These are phyloP conservation scores for Pseudobourletiella spinata DNA, from an alignment of 1,140 invertebrate genomes.

Conservation along the genomic window DNA sequence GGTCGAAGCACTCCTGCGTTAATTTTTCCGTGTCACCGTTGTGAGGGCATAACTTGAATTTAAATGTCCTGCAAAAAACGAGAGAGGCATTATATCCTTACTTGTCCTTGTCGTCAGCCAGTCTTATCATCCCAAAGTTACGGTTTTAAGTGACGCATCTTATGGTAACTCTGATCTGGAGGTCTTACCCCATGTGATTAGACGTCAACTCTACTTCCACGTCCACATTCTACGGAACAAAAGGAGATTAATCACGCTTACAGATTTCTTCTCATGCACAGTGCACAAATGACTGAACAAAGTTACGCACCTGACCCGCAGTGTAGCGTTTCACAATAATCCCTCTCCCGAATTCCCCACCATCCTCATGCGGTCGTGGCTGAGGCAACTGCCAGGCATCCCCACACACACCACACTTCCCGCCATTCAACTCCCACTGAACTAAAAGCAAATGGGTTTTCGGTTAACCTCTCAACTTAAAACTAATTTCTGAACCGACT, in stretches of 20 bases:
- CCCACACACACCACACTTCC: conserved; percentile 79
- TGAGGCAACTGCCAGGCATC: conserved; percentile 62
- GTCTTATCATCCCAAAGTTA: no score
- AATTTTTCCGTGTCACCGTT: conserved; percentile 67
- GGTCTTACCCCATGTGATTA: conserved; percentile 78
- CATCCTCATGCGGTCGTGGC: conserved; percentile 76
- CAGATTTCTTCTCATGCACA: background rate
- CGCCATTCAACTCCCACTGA: conserved; percentile 75
- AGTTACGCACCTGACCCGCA: conserved; percentile 56
- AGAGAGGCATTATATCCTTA: no score
- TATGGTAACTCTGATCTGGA: no score
- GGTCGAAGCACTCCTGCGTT: conserved; percentile 70
- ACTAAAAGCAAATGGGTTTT: conserved; percentile 49
- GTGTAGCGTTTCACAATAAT: conserved; percentile 71
- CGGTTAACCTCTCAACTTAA: no score
- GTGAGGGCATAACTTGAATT: conserved; percentile 39
- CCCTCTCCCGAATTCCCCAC: conserved; percentile 73
- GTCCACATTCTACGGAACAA: conserved; percentile 56
- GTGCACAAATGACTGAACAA: background rate
- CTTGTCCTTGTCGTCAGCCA: no score
- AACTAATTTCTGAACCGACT: no score
- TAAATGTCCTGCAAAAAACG: conserved; percentile 11
- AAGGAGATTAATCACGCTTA: no score
- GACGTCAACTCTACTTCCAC: conserved; percentile 79
- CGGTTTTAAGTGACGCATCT: no score